These are phyloP conservation scores for Synchiropus splendidus DNA, from an alignment of 2,113 vertebrate species.

Conservation along the genomic window DNA sequence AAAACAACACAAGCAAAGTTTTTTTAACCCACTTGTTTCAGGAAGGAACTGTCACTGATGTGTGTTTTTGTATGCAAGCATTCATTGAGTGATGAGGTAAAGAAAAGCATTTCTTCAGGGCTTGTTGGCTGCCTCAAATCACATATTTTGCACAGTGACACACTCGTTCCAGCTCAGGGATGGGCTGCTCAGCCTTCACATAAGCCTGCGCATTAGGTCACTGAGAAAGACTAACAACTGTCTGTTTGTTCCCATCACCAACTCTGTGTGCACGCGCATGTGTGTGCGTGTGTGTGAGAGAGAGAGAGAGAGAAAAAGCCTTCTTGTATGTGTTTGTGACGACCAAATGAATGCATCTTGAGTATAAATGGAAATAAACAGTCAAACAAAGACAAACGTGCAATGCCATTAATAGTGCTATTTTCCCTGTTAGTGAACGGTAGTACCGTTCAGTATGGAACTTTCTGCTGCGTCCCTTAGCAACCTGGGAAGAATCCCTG, in stretches of 20 bases:
- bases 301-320: neutral
- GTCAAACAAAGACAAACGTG: too few species aligned
- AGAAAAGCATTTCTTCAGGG: conserved; percentile 1
- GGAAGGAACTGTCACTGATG: neutral
- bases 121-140: conserved; percentile 8
- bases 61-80: neutral
- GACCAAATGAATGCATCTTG: too few species aligned
- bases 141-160: conserved; percentile 34
- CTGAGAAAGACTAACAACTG: conserved; percentile 64
- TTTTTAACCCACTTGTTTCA: too few species aligned
- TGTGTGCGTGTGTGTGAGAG: conserved; percentile 12
- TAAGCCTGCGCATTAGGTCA: conserved; percentile 63
- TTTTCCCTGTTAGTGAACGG: too few species aligned
- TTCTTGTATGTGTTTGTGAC: too few species aligned
- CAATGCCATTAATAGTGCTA: too few species aligned
- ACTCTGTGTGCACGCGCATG: conserved; percentile 25
- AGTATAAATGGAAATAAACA: too few species aligned
- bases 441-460: too few species aligned
- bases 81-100: neutral
- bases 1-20: neutral
- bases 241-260: conserved; percentile 62
- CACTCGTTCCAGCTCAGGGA: conserved; percentile 49
- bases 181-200: conserved; percentile 56
- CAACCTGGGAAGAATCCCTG: too few species aligned
- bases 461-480: too few species aligned